These are phyloP conservation scores for Sinelater perroti DNA, from an alignment of 2,888 invertebrate species.

Conservation along the genomic window DNA sequence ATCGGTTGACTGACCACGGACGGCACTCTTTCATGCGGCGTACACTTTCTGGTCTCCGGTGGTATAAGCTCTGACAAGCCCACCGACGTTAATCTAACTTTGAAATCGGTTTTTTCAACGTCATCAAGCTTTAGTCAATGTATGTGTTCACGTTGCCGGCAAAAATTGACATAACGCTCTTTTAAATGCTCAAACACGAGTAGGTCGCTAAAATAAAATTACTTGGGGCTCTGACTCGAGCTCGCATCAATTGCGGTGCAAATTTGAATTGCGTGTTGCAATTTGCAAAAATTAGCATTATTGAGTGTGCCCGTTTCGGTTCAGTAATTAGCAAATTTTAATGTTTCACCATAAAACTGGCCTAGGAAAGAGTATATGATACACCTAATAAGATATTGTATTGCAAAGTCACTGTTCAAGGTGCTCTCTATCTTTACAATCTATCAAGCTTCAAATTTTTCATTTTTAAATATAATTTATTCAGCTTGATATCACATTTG, in stretches of 20 bases:
- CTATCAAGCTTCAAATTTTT: too few species aligned
- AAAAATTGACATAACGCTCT: slow-evolving; percentile 6
- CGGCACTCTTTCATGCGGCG: background rate
- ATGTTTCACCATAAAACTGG: too few species aligned
- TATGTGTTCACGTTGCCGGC: slow-evolving; percentile 7
- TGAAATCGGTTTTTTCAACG: slow-evolving; percentile 16
- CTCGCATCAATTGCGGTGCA: slow-evolving; percentile 1
- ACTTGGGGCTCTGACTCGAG: background rate
- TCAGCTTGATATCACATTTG: too few species aligned
- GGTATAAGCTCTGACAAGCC: slow-evolving; percentile 14
- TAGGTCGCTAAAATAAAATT: slow-evolving; percentile 15
- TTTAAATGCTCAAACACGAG: slow-evolving; percentile 8
- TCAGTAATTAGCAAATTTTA: too few species aligned
- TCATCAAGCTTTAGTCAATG: slow-evolving; percentile 6
- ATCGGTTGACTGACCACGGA: slow-evolving; percentile 15
- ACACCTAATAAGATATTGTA: too few species aligned
- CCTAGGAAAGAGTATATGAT: too few species aligned
- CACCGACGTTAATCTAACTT: slow-evolving; percentile 8
- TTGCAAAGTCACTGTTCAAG: too few species aligned
- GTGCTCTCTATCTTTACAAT: too few species aligned
- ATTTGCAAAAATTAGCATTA: too few species aligned
- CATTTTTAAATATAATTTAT: too few species aligned
- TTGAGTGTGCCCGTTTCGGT: too few species aligned
- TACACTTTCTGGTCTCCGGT: slow-evolving; percentile 3
- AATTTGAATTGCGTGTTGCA: slow-evolving; percentile 10